Conservation (phyloP, 2,888 invertebrate genomes). For the Drosophila pseudotakahashii region DNA sequence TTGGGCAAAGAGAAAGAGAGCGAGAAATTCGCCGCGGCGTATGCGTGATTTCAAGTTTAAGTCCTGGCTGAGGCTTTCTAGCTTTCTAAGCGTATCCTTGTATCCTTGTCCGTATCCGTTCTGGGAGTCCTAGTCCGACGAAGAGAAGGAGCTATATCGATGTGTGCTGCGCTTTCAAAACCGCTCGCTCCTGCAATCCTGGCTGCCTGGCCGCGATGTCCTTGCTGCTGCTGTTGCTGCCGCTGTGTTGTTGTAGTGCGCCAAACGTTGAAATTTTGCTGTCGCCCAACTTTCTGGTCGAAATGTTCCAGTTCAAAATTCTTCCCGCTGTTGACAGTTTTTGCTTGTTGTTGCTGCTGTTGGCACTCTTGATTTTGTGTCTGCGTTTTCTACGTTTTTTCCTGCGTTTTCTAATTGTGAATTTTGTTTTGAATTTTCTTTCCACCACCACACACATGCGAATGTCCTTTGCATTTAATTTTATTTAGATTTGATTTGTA, state of each 20-base stretch:
- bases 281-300: slow-evolving; percentile 74
- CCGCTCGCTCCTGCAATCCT: slow-evolving; percentile 42
- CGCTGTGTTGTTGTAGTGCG: slow-evolving; percentile 60
- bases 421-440: slow-evolving; percentile 83
- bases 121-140: slow-evolving; percentile 8
- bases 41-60: slow-evolving; percentile 67
- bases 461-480: slow-evolving; percentile 84
- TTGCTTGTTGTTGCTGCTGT: slow-evolving; percentile 15
- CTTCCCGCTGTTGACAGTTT: slow-evolving; percentile 60
- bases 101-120: slow-evolving; percentile 26
- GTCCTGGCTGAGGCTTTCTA: slow-evolving; percentile 49
- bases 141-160: slow-evolving; percentile 27
- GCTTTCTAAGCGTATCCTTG: slow-evolving; percentile 43
- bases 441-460: slow-evolving; percentile 84
- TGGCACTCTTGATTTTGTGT: slow-evolving; percentile 67
- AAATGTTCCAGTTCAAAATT: slow-evolving; percentile 73
- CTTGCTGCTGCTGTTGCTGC: slow-evolving; percentile 28
- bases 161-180: slow-evolving; percentile 51
- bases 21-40: slow-evolving; percentile 48
- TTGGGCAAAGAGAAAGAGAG: slow-evolving; percentile 10
- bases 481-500: slow-evolving; percentile 69
- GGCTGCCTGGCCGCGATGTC: slow-evolving; percentile 34
- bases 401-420: slow-evolving; percentile 83
- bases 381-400: slow-evolving; percentile 83
- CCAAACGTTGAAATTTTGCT: slow-evolving; percentile 83